Conservation (phyloP, 2,888 invertebrate genomes). For the Tanytarsus gracilentus region DNA sequence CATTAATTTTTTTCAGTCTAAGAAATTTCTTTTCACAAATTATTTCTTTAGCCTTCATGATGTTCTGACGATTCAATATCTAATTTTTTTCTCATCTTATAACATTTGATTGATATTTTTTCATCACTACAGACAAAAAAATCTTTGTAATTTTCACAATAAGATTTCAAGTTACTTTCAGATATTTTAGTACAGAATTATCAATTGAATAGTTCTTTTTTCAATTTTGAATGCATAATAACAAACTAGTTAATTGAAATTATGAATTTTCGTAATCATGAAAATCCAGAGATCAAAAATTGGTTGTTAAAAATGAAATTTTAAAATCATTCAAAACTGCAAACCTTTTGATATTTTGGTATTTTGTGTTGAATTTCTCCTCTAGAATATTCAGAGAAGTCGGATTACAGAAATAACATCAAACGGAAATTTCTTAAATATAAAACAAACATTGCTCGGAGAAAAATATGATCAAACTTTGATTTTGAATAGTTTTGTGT, state of each 20-base stretch:
- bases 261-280: neutral
- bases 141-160: neutral
- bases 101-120: too few species aligned
- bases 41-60: neutral
- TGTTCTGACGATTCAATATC: too few species aligned
- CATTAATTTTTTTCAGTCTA: slow-evolving; percentile 5
- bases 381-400: too few species aligned
- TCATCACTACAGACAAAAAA: neutral
- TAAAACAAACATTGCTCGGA: too few species aligned
- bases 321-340: neutral
- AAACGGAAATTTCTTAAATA: neutral
- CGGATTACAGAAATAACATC: too few species aligned
- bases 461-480: too few species aligned
- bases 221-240: slow-evolving; percentile 1
- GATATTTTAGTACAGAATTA: neutral
- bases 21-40: slow-evolving; percentile 4
- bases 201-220: neutral
- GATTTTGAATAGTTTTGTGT: too few species aligned
- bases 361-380: neutral
- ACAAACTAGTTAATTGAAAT: neutral
- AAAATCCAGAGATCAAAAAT: slow-evolving; percentile 6
- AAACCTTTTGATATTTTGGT: slow-evolving; percentile 3
- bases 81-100: neutral
- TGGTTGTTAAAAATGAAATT: neutral
- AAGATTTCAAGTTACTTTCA: neutral